Conservation (phyloP, 2,113 vertebrate species). For the Crocuta crocuta region DNA sequence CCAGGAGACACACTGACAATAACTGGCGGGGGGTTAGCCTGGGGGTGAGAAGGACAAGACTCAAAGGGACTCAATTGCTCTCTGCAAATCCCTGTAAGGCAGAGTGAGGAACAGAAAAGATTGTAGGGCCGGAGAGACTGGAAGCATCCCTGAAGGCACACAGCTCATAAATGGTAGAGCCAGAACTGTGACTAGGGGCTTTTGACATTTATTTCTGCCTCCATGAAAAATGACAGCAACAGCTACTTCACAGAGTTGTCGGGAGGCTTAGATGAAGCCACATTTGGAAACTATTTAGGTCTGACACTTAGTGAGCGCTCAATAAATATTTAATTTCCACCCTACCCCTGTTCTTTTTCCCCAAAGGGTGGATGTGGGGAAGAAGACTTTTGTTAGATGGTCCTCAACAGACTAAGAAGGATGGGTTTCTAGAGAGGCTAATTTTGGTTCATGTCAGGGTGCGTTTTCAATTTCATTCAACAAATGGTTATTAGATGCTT, state of each 20-base stretch:
- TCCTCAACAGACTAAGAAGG: neutral
- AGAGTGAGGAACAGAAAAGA: neutral
- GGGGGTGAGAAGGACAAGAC: neutral
- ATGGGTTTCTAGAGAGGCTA: neutral
- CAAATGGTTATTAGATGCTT: neutral
- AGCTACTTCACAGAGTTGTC: neutral
- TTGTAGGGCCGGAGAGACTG: neutral
- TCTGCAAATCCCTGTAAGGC: neutral
- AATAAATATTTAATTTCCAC: conserved; percentile 18
- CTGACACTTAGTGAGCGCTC: conserved; percentile 14
- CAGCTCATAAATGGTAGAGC: neutral
- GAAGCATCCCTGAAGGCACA: neutral
- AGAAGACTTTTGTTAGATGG: neutral
- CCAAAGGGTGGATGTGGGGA: neutral
- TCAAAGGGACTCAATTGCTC: neutral
- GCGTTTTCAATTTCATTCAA: neutral
- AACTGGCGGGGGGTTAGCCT: neutral
- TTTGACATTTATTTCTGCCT: neutral
- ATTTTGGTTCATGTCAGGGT: neutral
- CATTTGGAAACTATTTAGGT: conserved; percentile 41
- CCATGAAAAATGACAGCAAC: neutral
- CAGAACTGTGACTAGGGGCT: neutral
- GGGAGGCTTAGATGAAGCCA: conserved; percentile 12
- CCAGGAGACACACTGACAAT: neutral
- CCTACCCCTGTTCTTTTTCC: neutral